Evolutionary conservation across 2,888 invertebrate genomes (phyloP).

Genomic region (Nomada fabriciana): DNA sequence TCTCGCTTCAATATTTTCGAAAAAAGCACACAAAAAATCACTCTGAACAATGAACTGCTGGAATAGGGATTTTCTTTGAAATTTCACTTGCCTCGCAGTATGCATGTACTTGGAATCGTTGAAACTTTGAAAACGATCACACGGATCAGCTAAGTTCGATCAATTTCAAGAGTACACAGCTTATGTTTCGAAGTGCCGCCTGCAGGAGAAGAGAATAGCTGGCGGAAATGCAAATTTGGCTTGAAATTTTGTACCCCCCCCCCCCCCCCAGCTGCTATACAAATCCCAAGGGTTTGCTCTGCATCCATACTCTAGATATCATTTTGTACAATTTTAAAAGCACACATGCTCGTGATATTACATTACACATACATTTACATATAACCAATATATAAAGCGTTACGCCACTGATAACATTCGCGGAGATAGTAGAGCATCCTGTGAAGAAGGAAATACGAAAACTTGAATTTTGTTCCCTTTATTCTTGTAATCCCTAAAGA

Average conservation of each 20-base stretch:
- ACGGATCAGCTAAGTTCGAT: constrained; percentile 15
- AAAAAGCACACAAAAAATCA: no score
- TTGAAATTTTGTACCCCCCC: background rate
- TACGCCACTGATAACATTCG: background rate
- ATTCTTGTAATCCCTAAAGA: no score
- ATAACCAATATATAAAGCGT: background rate
- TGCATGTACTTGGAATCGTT: background rate
- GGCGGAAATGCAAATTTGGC: constrained; percentile 29
- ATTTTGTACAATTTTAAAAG: constrained; percentile 14
- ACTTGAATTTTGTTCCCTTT: no score
- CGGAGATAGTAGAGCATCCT: no score
- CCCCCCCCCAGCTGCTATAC: background rate
- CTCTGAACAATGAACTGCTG: background rate
- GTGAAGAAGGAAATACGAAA: no score
- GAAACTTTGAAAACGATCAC: constrained; percentile 12
- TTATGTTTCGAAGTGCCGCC: constrained; percentile 17
- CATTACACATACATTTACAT: no score
- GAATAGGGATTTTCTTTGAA: background rate
- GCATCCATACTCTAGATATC: background rate
- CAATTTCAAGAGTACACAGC: constrained; percentile 36
- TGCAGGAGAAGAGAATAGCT: constrained; percentile 7
- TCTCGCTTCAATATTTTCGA: no score
- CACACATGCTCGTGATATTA: constrained; percentile 2
- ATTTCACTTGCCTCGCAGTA: background rate
- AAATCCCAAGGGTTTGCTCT: background rate